These are phyloP conservation scores for Cataglyphis hispanica DNA, from an alignment of 1,140 invertebrate species.

Conservation along the genomic window DNA sequence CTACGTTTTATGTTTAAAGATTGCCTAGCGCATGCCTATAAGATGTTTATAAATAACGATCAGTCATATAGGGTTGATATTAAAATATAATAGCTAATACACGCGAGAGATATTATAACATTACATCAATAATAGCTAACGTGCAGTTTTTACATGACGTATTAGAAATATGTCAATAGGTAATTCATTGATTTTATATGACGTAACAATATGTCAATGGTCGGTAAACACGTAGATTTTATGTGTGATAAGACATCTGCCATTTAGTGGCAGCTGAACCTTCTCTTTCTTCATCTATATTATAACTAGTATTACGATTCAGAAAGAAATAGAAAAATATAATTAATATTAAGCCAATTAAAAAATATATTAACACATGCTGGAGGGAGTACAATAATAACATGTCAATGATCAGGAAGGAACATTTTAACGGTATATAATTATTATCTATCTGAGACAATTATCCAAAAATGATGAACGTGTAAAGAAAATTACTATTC, in stretches of 20 bases:
- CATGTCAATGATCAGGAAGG: background rate
- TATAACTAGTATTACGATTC: background rate
- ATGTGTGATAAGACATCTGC: background rate
- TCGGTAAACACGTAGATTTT: slow-evolving; percentile 25
- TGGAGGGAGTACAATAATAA: slow-evolving; percentile 29
- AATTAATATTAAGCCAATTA: too few species aligned
- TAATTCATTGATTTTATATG: slow-evolving; percentile 65
- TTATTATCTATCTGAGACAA: background rate
- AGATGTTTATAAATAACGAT: slow-evolving; percentile 44
- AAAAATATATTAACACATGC: slow-evolving; percentile 14
- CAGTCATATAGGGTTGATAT: slow-evolving; percentile 2
- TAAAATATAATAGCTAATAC: slow-evolving; percentile 41
- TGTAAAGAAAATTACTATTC: slow-evolving; percentile 29
- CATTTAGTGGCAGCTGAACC: background rate
- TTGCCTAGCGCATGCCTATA: background rate
- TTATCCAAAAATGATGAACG: background rate
- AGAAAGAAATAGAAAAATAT: background rate
- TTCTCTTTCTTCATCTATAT: background rate
- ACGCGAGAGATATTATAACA: background rate
- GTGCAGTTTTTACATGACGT: slow-evolving; percentile 33
- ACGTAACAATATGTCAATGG: slow-evolving; percentile 67
- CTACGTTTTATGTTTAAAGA: slow-evolving; percentile 31
- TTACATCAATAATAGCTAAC: slow-evolving; percentile 45
- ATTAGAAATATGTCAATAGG: slow-evolving; percentile 47
- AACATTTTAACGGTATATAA: slow-evolving; percentile 5